phyloP scores from a whole-genome alignment of 2,888 invertebrate species.

The Drosophila longiperda region DNA sequence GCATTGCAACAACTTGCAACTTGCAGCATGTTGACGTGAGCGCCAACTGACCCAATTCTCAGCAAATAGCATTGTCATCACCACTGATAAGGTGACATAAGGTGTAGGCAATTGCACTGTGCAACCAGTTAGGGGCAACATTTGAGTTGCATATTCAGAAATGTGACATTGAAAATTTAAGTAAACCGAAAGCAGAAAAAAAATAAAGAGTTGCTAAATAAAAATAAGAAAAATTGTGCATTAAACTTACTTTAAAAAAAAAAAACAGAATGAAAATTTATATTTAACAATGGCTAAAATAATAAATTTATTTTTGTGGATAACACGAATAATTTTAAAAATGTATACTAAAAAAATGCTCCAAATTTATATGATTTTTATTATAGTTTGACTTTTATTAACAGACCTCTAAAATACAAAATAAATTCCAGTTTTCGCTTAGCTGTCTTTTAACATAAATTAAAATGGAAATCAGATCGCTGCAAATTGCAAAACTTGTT shows the following conservation, averaged over 20 bases:
- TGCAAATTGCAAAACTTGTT: background rate
- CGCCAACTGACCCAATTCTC: constrained; percentile 62
- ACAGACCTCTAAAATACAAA: too few species aligned
- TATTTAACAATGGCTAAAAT: background rate
- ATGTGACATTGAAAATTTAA: background rate
- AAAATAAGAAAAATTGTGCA: too few species aligned
- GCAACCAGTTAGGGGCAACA: constrained; percentile 37
- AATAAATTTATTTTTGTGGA: too few species aligned
- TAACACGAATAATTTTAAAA: too few species aligned
- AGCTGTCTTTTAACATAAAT: background rate
- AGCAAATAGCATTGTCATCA: constrained; percentile 56
- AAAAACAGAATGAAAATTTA: background rate
- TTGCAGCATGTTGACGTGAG: constrained; percentile 69
- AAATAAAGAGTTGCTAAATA: background rate
- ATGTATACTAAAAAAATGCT: too few species aligned
- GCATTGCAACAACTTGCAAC: constrained; percentile 33
- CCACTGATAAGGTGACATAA: constrained; percentile 78
- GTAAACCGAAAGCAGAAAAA: background rate
- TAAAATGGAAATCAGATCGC: background rate
- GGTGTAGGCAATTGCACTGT: constrained; percentile 69
- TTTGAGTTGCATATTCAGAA: background rate
- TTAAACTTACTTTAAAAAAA: background rate
- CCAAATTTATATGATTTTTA: too few species aligned
- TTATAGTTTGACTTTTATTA: too few species aligned
- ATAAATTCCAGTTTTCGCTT: too few species aligned